phyloP scores from a whole-genome alignment of 1,140 invertebrate species.

The Heliothis subflexa region DNA sequence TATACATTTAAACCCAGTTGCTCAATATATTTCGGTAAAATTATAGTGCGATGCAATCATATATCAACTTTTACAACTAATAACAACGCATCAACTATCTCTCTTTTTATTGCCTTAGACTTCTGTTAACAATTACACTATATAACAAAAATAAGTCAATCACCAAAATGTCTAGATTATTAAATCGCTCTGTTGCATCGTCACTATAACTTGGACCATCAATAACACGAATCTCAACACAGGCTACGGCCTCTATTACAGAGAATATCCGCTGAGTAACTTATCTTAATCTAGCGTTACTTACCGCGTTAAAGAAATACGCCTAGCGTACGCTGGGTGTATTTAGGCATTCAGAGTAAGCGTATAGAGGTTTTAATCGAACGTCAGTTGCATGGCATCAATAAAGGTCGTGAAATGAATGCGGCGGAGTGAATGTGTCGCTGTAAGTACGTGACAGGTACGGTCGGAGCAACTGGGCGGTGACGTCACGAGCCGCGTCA shows the following conservation, averaged over 20 bases:
- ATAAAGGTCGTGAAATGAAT: slow-evolving; percentile 4
- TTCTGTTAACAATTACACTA: slow-evolving; percentile 38
- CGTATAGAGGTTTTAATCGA: background rate
- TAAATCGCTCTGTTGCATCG: slow-evolving; percentile 21
- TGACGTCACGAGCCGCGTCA: slow-evolving; percentile 87
- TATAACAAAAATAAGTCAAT: slow-evolving; percentile 37
- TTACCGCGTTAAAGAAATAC: slow-evolving; percentile 25
- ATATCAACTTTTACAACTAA: slow-evolving; percentile 35
- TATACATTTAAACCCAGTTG: slow-evolving; percentile 44
- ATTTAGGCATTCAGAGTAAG: slow-evolving; percentile 27
- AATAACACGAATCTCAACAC: slow-evolving; percentile 31
- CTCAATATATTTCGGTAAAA: slow-evolving; percentile 4
- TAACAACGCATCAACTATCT: slow-evolving; percentile 30
- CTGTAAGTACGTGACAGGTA: background rate
- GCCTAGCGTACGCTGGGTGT: slow-evolving; percentile 7
- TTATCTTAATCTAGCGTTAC: slow-evolving; percentile 33
- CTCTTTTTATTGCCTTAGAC: slow-evolving; percentile 34
- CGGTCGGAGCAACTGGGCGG: slow-evolving; percentile 20
- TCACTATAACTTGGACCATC: slow-evolving; percentile 24
- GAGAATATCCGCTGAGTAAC: slow-evolving; percentile 7
- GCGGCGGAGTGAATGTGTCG: background rate
- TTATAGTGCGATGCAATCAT: slow-evolving; percentile 19
- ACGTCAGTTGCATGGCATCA: slow-evolving; percentile 21
- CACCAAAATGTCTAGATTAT: slow-evolving; percentile 40
- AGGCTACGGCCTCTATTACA: background rate